Conservation (phyloP, 2,888 invertebrate species). For the Cabera pusaria region DNA sequence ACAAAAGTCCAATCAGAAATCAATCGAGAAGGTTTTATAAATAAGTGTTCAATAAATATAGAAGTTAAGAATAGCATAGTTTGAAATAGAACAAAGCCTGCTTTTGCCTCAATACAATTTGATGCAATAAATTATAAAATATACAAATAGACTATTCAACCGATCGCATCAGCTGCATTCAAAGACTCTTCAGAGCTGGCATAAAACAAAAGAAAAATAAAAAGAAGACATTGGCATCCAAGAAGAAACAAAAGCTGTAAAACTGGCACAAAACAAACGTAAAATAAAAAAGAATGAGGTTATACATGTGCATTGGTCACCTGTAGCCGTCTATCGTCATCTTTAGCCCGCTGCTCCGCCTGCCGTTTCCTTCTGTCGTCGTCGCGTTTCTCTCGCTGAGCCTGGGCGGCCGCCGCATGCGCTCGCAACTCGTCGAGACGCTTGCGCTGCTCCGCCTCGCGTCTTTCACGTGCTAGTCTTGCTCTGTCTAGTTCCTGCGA, state of each 20-base stretch:
- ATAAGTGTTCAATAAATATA: no score
- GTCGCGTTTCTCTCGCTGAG: slow-evolving; percentile 94
- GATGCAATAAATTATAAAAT: no score
- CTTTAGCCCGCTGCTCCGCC: slow-evolving; percentile 91
- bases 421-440: slow-evolving; percentile 95
- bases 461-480: slow-evolving; percentile 91
- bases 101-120: no score
- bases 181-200: no score
- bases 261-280: neutral
- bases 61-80: no score
- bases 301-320: slow-evolving; percentile 36
- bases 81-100: no score
- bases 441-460: slow-evolving; percentile 94
- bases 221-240: no score
- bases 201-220: no score
- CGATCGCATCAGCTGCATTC: no score
- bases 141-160: no score
- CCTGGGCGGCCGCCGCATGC: slow-evolving; percentile 94
- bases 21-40: no score
- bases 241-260: neutral
- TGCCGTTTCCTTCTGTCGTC: slow-evolving; percentile 91
- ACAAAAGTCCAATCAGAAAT: no score
- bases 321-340: slow-evolving; percentile 85
- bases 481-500: slow-evolving; percentile 84
- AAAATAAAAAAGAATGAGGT: slow-evolving; percentile 1